phyloP scores from a whole-genome alignment of 2,888 invertebrate genomes.

The Girardia tigrina region DNA sequence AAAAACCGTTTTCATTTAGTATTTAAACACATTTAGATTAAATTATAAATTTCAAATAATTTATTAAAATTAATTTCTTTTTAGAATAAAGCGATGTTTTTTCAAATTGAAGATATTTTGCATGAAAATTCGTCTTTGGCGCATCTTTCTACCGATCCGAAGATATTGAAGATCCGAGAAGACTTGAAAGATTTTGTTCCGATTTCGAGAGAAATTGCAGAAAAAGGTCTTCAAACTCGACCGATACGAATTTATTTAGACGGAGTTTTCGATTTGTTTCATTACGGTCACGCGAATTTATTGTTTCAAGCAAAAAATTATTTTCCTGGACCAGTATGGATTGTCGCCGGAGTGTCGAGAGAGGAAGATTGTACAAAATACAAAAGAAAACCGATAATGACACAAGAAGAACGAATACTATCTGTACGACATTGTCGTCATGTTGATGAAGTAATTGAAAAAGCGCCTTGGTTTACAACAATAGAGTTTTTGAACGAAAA shows the following conservation, averaged over 20 bases:
- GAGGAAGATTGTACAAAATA: not conserved
- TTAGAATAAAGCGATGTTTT: too few relatives aligned
- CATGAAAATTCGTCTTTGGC: not conserved
- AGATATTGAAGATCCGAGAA: not conserved
- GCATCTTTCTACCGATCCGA: not conserved
- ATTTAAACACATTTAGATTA: too few relatives aligned
- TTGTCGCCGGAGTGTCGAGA: not conserved
- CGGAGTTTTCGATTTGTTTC: slow-evolving; percentile 33
- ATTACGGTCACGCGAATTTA: slow-evolving; percentile 11
- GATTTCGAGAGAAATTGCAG: not conserved
- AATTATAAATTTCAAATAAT: too few relatives aligned
- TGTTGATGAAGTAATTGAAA: slow-evolving; percentile 15
- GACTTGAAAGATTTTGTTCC: not conserved
- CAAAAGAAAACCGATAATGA: slow-evolving; percentile 23
- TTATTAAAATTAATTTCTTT: too few relatives aligned
- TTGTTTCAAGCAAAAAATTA: not conserved
- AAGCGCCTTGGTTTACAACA: not conserved
- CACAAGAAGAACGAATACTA: not conserved
- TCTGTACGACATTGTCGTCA: not conserved
- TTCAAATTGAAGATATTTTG: not conserved
- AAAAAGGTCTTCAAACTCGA: slow-evolving; percentile 8
- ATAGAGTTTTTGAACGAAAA: not conserved
- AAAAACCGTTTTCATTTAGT: too few relatives aligned
- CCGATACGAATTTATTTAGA: slow-evolving; percentile 32
- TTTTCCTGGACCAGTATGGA: slow-evolving; percentile 1